Conservation (phyloP, 2,888 invertebrate species). For the Athalia circularis region DNA sequence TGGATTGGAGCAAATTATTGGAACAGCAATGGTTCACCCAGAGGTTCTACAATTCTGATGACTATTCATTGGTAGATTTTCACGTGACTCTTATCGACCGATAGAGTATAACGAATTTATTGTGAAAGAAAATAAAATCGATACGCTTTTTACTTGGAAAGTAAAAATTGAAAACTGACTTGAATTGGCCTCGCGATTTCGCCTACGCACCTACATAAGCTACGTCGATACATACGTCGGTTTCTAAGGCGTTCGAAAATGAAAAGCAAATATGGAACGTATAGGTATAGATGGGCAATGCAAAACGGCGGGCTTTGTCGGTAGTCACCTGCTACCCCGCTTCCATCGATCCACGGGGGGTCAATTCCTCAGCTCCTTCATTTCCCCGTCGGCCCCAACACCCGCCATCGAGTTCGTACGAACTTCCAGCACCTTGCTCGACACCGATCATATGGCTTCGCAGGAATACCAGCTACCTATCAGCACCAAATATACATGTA, state of each 20-base stretch:
- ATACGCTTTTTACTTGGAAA: too few species aligned
- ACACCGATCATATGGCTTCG: constrained; percentile 61
- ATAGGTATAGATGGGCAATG: not conserved
- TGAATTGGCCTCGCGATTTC: too few species aligned
- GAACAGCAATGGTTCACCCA: too few species aligned
- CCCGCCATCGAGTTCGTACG: not conserved
- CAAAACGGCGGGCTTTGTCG: constrained; percentile 24
- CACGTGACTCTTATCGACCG: too few species aligned
- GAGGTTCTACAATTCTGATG: too few species aligned
- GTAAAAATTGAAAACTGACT: too few species aligned
- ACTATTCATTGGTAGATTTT: too few species aligned
- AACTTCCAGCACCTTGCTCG: constrained; percentile 30
- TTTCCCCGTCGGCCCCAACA: not conserved
- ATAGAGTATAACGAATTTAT: too few species aligned
- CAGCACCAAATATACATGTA: constrained; percentile 12
- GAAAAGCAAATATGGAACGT: constrained; percentile 1
- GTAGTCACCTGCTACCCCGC: constrained; percentile 41
- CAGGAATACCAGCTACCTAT: constrained; percentile 47
- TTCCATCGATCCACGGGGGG: constrained; percentile 39
- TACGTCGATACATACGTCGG: not conserved
- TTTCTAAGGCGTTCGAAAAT: not conserved
- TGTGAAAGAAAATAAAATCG: too few species aligned
- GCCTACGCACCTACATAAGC: too few species aligned
- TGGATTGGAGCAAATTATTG: too few species aligned
- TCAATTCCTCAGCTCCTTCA: not conserved